A percentile compares a stretch with the other conserved stretches of the same genome.
These are phyloP conservation scores for Drosophila histrio DNA, from an alignment of 2,888 invertebrate genomes.

Conservation along the genomic window DNA sequence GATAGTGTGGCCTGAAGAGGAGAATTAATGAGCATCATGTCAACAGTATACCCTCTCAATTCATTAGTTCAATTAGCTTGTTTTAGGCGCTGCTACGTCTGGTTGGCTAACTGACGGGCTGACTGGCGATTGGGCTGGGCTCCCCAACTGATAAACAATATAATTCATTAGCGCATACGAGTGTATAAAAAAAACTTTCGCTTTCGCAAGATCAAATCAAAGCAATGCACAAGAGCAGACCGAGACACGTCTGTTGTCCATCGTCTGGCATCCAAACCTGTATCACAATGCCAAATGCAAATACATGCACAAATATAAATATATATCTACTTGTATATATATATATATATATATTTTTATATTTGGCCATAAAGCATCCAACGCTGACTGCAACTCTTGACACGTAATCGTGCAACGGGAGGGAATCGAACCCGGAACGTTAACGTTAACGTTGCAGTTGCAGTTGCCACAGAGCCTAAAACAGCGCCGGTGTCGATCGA, in stretches of 20 bases:
- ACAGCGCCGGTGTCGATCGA: constrained; percentile 53
- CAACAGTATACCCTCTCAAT: constrained; percentile 56
- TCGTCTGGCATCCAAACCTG: constrained; percentile 48
- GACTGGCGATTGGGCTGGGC: constrained; percentile 37
- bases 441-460: constrained; percentile 22
- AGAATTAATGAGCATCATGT: constrained; percentile 51
- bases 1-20: constrained; percentile 2
- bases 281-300: constrained; percentile 75
- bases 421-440: constrained; percentile 75
- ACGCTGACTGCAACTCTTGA: constrained; percentile 44
- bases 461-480: constrained; percentile 30
- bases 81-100: constrained; percentile 23
- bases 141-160: constrained; percentile 60
- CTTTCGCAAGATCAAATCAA: constrained; percentile 78
- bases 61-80: constrained; percentile 71
- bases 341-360: not conserved
- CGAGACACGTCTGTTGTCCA: constrained; percentile 26
- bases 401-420: constrained; percentile 68
- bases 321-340: constrained; percentile 3
- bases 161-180: constrained; percentile 73
- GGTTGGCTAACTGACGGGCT: constrained; percentile 13
- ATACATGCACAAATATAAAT: constrained; percentile 50
- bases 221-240: constrained; percentile 53
- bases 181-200: constrained; percentile 62
- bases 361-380: constrained; percentile 47